These are phyloP conservation scores for Cynopterus brachyotis DNA, from an alignment of 2,113 vertebrate species.

Conservation along the genomic window DNA sequence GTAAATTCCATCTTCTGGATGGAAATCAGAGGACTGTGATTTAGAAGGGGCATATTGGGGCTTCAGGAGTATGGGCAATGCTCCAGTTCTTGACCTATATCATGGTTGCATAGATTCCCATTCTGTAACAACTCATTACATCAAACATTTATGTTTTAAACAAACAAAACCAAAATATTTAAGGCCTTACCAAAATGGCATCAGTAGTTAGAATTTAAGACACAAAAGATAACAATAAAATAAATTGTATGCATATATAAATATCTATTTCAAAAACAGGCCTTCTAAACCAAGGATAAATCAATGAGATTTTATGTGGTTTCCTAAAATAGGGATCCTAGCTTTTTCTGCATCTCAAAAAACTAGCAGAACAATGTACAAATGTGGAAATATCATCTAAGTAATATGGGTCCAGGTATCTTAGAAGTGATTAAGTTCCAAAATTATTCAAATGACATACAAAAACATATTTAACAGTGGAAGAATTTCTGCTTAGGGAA, in stretches of 20 bases:
- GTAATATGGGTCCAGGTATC: neutral
- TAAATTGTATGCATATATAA: neutral
- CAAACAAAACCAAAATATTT: neutral
- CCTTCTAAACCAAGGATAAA: neutral
- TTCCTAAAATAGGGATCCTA: neutral
- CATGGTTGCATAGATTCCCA: neutral
- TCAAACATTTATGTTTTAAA: neutral
- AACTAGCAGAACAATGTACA: neutral
- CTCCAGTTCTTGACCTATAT: neutral
- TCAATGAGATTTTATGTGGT: neutral
- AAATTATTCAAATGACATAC: neutral
- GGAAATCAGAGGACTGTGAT: neutral
- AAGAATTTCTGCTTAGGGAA: neutral
- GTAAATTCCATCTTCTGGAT: neutral
- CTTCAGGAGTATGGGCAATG: neutral
- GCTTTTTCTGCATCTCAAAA: neutral
- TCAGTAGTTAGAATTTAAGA: neutral
- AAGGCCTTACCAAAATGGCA: neutral
- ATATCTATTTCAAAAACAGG: neutral
- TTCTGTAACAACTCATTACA: neutral
- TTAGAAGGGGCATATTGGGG: rapidly evolving
- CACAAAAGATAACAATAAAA: neutral
- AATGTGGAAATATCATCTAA: neutral
- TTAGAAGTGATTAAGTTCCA: neutral
- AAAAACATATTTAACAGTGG: neutral